Conservation (phyloP, 2,888 invertebrate species). For the Clanis bilineata region DNA sequence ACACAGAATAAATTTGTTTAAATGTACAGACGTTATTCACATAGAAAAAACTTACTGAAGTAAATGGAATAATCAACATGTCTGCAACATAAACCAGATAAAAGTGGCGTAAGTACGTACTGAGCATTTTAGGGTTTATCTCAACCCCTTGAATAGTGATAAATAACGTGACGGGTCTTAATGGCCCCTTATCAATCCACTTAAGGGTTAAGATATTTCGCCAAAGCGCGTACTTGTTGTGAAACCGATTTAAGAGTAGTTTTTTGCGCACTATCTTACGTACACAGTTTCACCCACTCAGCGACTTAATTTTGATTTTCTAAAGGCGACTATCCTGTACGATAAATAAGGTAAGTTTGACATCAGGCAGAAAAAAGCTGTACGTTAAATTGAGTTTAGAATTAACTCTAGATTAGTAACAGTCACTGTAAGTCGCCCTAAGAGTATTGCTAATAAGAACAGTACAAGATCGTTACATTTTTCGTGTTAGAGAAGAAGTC, state of each 20-base stretch:
- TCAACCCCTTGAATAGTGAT: conserved; percentile 40
- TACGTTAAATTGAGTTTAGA: too few relatives aligned
- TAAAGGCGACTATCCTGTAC: too few relatives aligned
- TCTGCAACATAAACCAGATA: conserved; percentile 8
- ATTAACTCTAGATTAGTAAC: too few relatives aligned
- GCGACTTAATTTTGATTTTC: neutral
- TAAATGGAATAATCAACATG: conserved; percentile 6
- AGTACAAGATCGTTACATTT: too few relatives aligned
- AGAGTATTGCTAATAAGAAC: too few relatives aligned
- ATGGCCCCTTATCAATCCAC: conserved; percentile 48
- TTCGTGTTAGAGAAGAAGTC: too few relatives aligned
- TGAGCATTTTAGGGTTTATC: conserved; percentile 30
- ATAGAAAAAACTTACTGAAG: neutral
- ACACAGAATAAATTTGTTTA: too few relatives aligned
- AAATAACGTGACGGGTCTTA: conserved; percentile 49
- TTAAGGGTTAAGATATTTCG: conserved; percentile 36
- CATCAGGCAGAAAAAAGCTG: too few relatives aligned
- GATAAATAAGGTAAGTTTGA: too few relatives aligned
- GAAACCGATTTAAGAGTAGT: neutral
- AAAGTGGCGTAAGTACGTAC: conserved; percentile 4
- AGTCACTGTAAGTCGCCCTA: too few relatives aligned
- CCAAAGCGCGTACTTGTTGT: conserved; percentile 1
- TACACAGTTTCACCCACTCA: neutral
- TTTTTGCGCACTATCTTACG: neutral
- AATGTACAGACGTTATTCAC: too few relatives aligned